phyloP scores from a whole-genome alignment of 2,113 vertebrate genomes.

The Genyomyrus donnyi region DNA sequence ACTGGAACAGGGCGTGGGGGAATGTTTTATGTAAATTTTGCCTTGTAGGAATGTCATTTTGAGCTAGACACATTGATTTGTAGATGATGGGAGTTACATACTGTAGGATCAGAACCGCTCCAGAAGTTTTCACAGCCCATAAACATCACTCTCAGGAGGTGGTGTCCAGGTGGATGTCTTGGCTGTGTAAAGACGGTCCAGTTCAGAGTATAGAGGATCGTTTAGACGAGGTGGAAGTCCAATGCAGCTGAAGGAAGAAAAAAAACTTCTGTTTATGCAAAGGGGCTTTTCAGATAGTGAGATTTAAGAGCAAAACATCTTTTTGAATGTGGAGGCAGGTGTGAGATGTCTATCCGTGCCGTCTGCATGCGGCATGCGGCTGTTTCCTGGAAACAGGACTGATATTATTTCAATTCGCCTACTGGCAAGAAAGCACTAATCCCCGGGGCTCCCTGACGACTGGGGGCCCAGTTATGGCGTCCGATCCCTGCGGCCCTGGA shows the following conservation, averaged over 20 bases:
- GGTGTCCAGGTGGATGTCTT: not conserved
- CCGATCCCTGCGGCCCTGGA: not conserved
- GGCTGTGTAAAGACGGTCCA: not conserved
- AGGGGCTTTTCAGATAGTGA: not conserved
- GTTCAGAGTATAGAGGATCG: not conserved
- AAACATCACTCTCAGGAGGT: not conserved
- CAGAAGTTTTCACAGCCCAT: not conserved
- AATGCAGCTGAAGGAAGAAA: not conserved
- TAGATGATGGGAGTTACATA: not conserved
- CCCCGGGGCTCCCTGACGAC: not conserved
- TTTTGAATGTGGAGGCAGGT: not conserved
- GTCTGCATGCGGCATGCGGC: not conserved
- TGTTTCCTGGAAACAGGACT: not conserved
- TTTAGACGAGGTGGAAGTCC: not conserved
- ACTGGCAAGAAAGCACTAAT: conserved; percentile 9
- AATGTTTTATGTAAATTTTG: not conserved
- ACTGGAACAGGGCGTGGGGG: not conserved
- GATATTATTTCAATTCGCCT: not conserved
- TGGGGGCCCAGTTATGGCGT: not conserved
- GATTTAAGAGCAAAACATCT: not conserved
- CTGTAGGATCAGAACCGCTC: not conserved
- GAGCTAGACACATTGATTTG: not conserved
- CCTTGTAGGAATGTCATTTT: not conserved
- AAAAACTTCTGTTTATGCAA: not conserved
- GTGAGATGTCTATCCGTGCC: not conserved